phyloP scores from a whole-genome alignment of 2,113 vertebrate species.

The rabbit (Oryctolagus cuniculus) region mOryCun1.1 NC_091443.1:50346501-50347000 shows the following conservation, averaged over 20 bases:
- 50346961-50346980: conserved; percentile 24
- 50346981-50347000: not conserved
- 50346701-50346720: conserved; percentile 10
- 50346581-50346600: not conserved
- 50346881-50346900: too few species aligned
- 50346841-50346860: too few species aligned
- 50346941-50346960: not conserved
- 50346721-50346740: not conserved
- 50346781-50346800: not conserved
- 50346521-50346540: conserved; percentile 10
- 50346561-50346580: not conserved
- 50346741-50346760: conserved; percentile 2
- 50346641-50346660: not conserved
- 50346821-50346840: too few species aligned
- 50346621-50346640: conserved; percentile 15
- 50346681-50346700: not conserved
- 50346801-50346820: not conserved
- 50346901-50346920: too few species aligned
- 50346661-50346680: not conserved
- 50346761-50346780: conserved; percentile 14
- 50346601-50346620: conserved; percentile 13
- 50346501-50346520: not conserved
- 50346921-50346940: too few species aligned
- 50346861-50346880: too few species aligned
- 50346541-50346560: not conserved